Percentiles rank a stretch among this genome's conserved stretches.
Evolutionary conservation across 2,888 invertebrate species (phyloP).

Genomic region (Emmelina monodactyla): DNA sequence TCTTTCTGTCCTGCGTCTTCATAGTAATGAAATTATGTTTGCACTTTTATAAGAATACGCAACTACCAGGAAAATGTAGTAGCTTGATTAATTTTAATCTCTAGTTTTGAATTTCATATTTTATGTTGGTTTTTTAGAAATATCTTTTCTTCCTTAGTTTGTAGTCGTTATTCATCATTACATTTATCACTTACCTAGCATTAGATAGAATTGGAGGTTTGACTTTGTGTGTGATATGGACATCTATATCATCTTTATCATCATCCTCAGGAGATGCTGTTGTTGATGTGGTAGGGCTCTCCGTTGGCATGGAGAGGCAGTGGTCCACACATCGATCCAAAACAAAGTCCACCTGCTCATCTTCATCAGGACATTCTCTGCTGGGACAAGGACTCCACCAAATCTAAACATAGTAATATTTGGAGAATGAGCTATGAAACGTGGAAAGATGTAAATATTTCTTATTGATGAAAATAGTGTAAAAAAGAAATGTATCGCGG

Average conservation of each 20-base stretch:
- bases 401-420: slow-evolving; percentile 48
- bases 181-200: slow-evolving; percentile 35
- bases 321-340: slow-evolving; percentile 77
- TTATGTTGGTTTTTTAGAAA: too few relatives aligned
- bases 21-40: too few relatives aligned
- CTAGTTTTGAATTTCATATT: too few relatives aligned
- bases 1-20: too few relatives aligned
- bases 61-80: too few relatives aligned
- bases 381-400: slow-evolving; percentile 88
- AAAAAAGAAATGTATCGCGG: too few relatives aligned
- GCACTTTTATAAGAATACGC: too few relatives aligned
- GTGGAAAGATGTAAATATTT: neutral
- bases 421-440: too few relatives aligned
- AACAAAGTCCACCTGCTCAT: slow-evolving; percentile 75
- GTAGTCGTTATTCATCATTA: too few relatives aligned
- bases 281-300: slow-evolving; percentile 45
- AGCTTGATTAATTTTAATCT: too few relatives aligned
- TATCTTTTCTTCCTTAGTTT: too few relatives aligned
- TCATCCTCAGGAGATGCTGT: slow-evolving; percentile 38
- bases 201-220: slow-evolving; percentile 45
- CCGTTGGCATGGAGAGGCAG: slow-evolving; percentile 56
- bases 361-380: slow-evolving; percentile 78
- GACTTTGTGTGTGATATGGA: slow-evolving; percentile 61
- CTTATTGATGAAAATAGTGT: neutral
- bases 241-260: slow-evolving; percentile 58